phyloP scores from a whole-genome alignment of 2,888 invertebrate genomes.

The Chouioia cunea region DNA sequence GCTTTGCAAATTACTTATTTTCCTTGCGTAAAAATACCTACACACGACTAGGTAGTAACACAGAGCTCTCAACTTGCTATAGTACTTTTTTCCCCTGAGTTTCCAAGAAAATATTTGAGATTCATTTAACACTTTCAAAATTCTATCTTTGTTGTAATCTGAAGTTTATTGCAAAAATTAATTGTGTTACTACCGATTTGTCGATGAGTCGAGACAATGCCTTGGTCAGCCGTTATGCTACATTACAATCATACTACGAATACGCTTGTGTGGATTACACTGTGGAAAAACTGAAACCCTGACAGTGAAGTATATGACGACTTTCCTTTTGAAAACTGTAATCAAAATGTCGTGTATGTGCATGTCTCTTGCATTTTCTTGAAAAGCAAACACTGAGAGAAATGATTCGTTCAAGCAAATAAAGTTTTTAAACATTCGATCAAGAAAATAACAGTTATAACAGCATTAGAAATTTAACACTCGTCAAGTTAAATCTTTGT shows the following conservation, averaged over 20 bases:
- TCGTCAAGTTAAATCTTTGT: too few species aligned
- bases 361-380: too few species aligned
- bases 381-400: conserved; percentile 33
- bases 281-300: conserved; percentile 18
- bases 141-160: too few species aligned
- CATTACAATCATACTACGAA: conserved; percentile 22
- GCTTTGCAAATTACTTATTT: conserved; percentile 8
- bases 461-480: conserved; percentile 15
- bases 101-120: background rate
- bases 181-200: conserved; percentile 41
- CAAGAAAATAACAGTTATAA: conserved; percentile 19
- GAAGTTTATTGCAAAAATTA: conserved; percentile 33
- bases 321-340: conserved; percentile 9
- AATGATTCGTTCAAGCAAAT: conserved; percentile 11
- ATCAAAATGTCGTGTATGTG: conserved; percentile 19
- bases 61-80: background rate
- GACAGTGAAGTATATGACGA: conserved; percentile 23
- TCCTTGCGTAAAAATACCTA: conserved; percentile 30
- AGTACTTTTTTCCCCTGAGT: background rate
- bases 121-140: background rate
- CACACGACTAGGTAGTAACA: conserved; percentile 38
- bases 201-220: conserved; percentile 32
- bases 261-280: conserved; percentile 13
- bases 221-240: conserved; percentile 12
- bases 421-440: background rate